A percentile compares a stretch with the other conserved stretches of the same genome.
Conservation (phyloP, 92 coral and sea anemone genomes). For the Metridium senile region DNA sequence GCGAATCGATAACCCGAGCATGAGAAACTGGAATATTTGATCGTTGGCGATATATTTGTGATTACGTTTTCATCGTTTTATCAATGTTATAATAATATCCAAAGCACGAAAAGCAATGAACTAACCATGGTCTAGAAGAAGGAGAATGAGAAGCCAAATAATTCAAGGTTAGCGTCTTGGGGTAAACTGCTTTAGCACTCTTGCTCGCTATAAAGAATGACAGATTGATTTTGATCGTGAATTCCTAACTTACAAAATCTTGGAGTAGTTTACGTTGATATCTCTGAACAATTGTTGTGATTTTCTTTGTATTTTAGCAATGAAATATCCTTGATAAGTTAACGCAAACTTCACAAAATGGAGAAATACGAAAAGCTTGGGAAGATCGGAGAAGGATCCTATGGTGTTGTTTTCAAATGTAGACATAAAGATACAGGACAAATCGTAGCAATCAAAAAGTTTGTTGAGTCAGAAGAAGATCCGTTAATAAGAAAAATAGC, state of each 20-base stretch:
- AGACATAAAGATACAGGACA: slow-evolving; percentile 90
- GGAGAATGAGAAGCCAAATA: slow-evolving; percentile 10
- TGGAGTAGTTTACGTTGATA: not conserved
- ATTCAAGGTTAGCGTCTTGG: slow-evolving; percentile 17
- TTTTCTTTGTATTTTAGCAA: slow-evolving; percentile 1
- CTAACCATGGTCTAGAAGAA: slow-evolving; percentile 6
- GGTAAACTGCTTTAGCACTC: not conserved
- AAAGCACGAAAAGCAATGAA: slow-evolving; percentile 12
- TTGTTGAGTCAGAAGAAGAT: slow-evolving; percentile 96
- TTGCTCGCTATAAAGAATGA: not conserved
- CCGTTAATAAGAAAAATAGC: slow-evolving; percentile 92
- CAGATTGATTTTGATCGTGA: not conserved
- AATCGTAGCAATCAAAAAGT: slow-evolving; percentile 95
- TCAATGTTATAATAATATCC: slow-evolving; percentile 15
- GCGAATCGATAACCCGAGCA: not conserved
- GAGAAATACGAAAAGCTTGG: slow-evolving; percentile 94
- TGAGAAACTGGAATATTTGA: slow-evolving; percentile 20
- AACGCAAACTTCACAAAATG: slow-evolving; percentile 36
- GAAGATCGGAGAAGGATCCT: slow-evolving; percentile 97
- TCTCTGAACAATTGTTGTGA: not conserved
- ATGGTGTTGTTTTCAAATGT: slow-evolving; percentile 97
- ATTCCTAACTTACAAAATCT: not conserved
- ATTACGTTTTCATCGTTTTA: slow-evolving; percentile 19
- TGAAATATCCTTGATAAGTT: slow-evolving; percentile 2
- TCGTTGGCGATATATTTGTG: slow-evolving; percentile 9